Evolutionary conservation across 1,140 invertebrate species (phyloP).

Genomic region (Orchesella cincta): DNA sequence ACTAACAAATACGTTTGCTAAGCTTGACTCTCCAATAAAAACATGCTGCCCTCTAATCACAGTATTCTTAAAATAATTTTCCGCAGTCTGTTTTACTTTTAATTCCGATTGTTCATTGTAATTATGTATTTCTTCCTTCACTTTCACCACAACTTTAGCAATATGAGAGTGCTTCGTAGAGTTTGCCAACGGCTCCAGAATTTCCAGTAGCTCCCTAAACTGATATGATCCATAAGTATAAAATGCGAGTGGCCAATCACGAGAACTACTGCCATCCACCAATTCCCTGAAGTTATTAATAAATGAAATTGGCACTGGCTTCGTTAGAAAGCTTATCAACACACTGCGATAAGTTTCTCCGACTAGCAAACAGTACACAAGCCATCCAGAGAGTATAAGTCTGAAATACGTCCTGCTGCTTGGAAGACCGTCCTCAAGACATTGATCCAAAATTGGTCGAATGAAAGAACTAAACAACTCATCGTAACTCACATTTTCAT

Average conservation of each 20-base stretch:
- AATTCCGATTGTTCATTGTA: no score
- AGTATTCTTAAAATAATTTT: not conserved
- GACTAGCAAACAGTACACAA: conserved; percentile 29
- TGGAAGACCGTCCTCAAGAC: not conserved
- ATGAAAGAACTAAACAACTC: not conserved
- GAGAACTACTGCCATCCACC: not conserved
- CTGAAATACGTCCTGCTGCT: not conserved
- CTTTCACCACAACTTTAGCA: not conserved
- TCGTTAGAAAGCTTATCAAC: not conserved
- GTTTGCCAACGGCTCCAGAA: not conserved
- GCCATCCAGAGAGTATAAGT: not conserved
- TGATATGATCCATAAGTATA: no score
- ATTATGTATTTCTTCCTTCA: no score
- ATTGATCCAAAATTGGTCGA: conserved; percentile 6
- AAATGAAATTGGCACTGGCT: not conserved
- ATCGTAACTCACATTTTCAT: no score
- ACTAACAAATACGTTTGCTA: no score
- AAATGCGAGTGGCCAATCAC: not conserved
- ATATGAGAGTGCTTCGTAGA: not conserved
- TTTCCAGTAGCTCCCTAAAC: not conserved
- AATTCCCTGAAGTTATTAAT: not conserved
- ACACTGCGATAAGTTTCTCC: not conserved
- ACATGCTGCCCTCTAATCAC: not conserved
- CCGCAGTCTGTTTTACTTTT: no score
- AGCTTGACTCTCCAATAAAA: not conserved